Evolutionary conservation across 2,113 vertebrate genomes (phyloP).

Genomic region (Cephalophus harveyi): DNA sequence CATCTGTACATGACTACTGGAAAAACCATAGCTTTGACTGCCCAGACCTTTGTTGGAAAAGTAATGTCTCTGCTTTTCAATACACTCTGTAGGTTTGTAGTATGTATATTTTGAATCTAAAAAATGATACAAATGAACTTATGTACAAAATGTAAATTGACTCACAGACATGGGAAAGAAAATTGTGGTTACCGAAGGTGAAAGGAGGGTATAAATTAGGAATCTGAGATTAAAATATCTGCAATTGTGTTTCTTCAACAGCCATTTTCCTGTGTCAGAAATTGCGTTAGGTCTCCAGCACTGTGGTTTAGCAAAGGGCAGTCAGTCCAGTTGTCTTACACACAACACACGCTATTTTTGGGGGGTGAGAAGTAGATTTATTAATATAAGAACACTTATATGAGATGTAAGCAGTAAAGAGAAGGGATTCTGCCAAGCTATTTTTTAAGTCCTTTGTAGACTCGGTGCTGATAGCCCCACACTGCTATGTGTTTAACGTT

Average conservation of each 20-base stretch:
- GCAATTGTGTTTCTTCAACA: neutral
- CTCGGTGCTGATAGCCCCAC: neutral
- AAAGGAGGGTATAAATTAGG: neutral
- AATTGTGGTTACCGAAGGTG: neutral
- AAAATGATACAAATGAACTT: neutral
- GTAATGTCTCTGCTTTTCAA: too few species aligned
- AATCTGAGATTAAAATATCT: neutral
- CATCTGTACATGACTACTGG: too few species aligned
- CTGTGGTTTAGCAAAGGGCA: neutral
- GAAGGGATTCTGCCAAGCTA: neutral
- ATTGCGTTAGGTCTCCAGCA: neutral
- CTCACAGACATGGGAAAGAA: neutral
- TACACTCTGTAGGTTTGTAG: neutral
- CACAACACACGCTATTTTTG: neutral
- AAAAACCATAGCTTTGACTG: too few species aligned
- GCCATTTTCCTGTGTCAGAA: neutral
- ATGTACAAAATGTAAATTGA: neutral
- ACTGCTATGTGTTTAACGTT: neutral
- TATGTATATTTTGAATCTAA: neutral
- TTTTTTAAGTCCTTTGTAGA: neutral
- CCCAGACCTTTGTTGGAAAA: too few species aligned
- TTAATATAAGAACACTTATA: neutral
- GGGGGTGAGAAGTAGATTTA: neutral
- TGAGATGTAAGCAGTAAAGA: neutral
- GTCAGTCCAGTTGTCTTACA: neutral